Evolutionary conservation across 2,113 vertebrate species (phyloP).

Genomic region (Heptranchias perlo): DNA sequence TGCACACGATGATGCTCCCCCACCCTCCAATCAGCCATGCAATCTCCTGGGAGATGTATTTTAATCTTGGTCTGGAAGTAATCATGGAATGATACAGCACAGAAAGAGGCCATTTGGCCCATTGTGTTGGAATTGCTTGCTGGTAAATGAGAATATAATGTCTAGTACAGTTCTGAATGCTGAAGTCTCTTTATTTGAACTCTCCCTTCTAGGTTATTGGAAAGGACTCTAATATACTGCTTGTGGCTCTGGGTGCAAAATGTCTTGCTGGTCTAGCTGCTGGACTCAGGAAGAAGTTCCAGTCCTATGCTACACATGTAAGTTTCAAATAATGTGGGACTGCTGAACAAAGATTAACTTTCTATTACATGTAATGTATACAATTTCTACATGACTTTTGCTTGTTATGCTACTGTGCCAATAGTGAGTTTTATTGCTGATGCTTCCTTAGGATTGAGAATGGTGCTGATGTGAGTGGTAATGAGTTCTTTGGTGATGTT

Average conservation of each 20-base stretch:
- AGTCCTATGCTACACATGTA: constrained; percentile 85
- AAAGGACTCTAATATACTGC: constrained; percentile 95
- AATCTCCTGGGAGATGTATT: neutral
- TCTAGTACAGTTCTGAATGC: neutral
- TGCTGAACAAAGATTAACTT: neutral
- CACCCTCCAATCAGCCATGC: neutral
- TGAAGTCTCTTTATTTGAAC: constrained; percentile 19
- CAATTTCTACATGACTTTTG: too few relatives aligned
- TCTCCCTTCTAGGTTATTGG: constrained; percentile 75
- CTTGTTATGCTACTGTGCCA: neutral
- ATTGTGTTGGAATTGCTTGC: too few relatives aligned
- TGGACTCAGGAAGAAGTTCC: constrained; percentile 96
- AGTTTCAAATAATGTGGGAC: constrained; percentile 49
- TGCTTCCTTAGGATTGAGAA: neutral
- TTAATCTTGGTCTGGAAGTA: neutral
- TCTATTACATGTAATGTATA: neutral
- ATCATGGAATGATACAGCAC: too few relatives aligned
- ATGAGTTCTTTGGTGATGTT: neutral
- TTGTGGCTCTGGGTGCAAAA: constrained; percentile 91
- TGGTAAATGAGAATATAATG: neutral
- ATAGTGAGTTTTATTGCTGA: neutral
- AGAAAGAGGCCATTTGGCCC: too few relatives aligned
- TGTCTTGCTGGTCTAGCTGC: constrained; percentile 80
- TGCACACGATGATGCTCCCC: neutral
- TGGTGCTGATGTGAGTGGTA: neutral